Percentiles rank a stretch among this genome's conserved stretches.
phyloP scores from a whole-genome alignment of 2,113 vertebrate species.

The Lagopus leucura region DNA sequence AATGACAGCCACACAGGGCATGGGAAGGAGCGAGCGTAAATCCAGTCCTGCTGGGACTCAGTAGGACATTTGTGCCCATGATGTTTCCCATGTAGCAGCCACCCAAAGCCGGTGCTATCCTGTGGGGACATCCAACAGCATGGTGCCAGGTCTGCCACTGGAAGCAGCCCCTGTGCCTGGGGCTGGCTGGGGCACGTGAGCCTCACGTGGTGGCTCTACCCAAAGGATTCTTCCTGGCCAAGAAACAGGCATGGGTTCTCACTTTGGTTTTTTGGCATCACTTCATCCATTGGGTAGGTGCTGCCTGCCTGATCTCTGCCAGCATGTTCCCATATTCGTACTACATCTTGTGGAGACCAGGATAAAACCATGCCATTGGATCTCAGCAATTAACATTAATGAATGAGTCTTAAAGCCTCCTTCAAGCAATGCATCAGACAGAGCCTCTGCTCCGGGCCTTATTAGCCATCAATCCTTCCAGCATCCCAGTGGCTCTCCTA shows the following conservation, averaged over 20 bases:
- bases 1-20: not conserved
- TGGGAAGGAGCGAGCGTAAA: not conserved
- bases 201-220: not conserved
- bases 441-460: not conserved
- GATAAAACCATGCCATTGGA: not conserved
- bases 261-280: not conserved
- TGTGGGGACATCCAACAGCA: not conserved
- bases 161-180: not conserved
- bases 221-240: not conserved
- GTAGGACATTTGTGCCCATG: not conserved
- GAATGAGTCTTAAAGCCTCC: not conserved
- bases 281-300: not conserved
- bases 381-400: not conserved
- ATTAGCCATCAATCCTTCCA: rapidly evolving
- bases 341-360: not conserved
- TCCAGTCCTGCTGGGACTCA: not conserved
- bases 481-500: rapidly evolving
- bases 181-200: not conserved
- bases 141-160: not conserved
- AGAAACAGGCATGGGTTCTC: not conserved
- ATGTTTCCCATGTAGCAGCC: not conserved
- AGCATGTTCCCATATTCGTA: not conserved
- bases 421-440: not conserved
- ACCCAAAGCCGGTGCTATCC: not conserved
- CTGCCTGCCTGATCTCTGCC: not conserved